phyloP scores from a whole-genome alignment of 2,113 vertebrate species.

The Hippoglossus stenolepis region DNA sequence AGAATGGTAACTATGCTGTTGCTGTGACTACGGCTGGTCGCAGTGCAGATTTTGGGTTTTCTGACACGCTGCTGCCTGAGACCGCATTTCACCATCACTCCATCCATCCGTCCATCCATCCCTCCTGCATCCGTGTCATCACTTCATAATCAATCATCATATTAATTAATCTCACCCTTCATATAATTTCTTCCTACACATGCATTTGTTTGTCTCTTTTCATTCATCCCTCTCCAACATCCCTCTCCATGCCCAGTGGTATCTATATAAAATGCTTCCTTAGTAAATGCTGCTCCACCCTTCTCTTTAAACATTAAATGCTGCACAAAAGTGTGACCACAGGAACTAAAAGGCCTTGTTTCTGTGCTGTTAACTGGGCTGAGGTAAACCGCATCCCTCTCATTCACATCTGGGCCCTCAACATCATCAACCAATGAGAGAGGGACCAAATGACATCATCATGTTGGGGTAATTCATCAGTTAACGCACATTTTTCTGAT shows the following conservation, averaged over 20 bases:
- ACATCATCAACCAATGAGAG: slow-evolving; percentile 51
- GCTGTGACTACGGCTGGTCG: slow-evolving; percentile 77
- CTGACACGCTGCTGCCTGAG: slow-evolving; percentile 69
- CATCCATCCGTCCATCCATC: slow-evolving; percentile 46
- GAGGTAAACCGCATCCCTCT: slow-evolving; percentile 70
- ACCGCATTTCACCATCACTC: slow-evolving; percentile 70
- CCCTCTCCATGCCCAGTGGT: slow-evolving; percentile 73
- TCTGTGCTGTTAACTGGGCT: slow-evolving; percentile 72
- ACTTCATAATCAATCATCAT: slow-evolving; percentile 7
- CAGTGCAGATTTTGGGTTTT: slow-evolving; percentile 78
- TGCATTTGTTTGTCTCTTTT: slow-evolving; percentile 2
- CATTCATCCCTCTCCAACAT: slow-evolving; percentile 57
- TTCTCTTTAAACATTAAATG: slow-evolving; percentile 84
- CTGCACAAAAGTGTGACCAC: slow-evolving; percentile 70
- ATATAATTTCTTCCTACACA: background rate
- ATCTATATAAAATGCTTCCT: slow-evolving; percentile 82
- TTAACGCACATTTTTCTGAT: slow-evolving; percentile 27
- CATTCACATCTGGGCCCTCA: slow-evolving; percentile 61
- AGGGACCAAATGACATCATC: slow-evolving; percentile 52
- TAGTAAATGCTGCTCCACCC: slow-evolving; percentile 83
- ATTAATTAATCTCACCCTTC: slow-evolving; percentile 4
- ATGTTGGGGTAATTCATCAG: slow-evolving; percentile 43
- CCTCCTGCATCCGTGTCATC: background rate
- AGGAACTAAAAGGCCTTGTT: slow-evolving; percentile 76
- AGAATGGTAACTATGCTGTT: slow-evolving; percentile 85